Percentiles rank a stretch among this genome's conserved stretches.
Evolutionary conservation across 2,888 invertebrate genomes (phyloP).

Genomic region (Orthonevra nobilis): DNA sequence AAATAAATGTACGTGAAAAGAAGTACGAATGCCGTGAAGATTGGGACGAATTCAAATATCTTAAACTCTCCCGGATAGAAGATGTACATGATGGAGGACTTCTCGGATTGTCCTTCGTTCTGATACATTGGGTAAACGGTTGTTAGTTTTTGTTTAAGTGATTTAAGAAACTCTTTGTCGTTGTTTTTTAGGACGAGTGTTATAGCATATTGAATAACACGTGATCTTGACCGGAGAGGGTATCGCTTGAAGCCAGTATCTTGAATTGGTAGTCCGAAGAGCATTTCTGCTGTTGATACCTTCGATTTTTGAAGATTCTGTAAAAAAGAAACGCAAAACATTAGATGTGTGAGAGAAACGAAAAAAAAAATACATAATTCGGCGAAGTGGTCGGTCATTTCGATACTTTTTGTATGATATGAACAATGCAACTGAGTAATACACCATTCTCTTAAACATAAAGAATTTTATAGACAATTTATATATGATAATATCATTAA

Average conservation of each 20-base stretch:
- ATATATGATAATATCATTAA: too few relatives aligned
- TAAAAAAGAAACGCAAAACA: too few relatives aligned
- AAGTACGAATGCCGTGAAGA: conserved; percentile 90
- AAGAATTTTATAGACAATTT: too few relatives aligned
- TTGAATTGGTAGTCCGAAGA: conserved; percentile 94
- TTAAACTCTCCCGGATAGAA: conserved; percentile 95
- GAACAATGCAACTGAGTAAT: too few relatives aligned
- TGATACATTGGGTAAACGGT: conserved; percentile 88
- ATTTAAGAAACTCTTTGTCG: conserved; percentile 88
- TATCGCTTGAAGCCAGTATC: conserved; percentile 95
- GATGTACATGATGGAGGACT: conserved; percentile 83
- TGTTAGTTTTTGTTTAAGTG: conserved; percentile 86
- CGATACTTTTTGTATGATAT: too few relatives aligned
- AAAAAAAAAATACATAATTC: too few relatives aligned
- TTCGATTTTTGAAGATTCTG: conserved; percentile 91
- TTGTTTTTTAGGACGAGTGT: conserved; percentile 92
- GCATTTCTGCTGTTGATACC: conserved; percentile 91
- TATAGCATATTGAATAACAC: conserved; percentile 93
- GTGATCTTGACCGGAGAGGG: conserved; percentile 90
- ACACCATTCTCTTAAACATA: too few relatives aligned
- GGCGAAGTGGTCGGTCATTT: too few relatives aligned
- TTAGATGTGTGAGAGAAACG: too few relatives aligned
- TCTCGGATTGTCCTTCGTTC: conserved; percentile 68
- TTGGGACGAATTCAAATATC: conserved; percentile 90
- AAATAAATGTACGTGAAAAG: conserved; percentile 96